Base-by-base conservation (phyloP, 2,888 invertebrate genomes). In the Microchrysa polita region DNA sequence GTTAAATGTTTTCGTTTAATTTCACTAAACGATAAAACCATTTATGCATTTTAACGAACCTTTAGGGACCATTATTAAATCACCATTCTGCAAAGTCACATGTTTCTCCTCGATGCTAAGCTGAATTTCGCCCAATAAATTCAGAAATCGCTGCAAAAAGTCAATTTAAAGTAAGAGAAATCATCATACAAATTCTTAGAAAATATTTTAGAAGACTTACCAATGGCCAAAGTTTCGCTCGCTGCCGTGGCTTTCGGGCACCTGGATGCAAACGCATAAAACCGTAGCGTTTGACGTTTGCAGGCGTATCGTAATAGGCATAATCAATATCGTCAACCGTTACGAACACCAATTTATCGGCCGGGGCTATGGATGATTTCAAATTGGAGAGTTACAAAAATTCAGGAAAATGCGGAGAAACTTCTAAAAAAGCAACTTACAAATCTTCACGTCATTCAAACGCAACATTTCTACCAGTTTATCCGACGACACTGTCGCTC, bases 191-290 rank as follows among this genome's bases (percentile, higher is more conserved):
- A 23, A 14, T 27, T 5, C 27, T 7, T 34, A 7, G 4, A 34
- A n/a, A 27, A 1, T 42, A 52, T n/a, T 18, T 5, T n/a, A n/a
- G n/a, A n/a, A n/a, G n/a, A 60, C 60, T 74, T 67, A 73, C 73
- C 73, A 74, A 52, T 18, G 27, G 53, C 40, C 27, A 61, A 1
- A 1, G 10, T 67, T 74, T 73, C 12, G 73, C 63, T 61, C n/a
- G 67, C 1, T 53, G 23, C 5, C 14, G 53, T 22, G 20, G 22
- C 34, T 74, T 74, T 23, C 1, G 1, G 18, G 59, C 61, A 1
- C 34, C 7, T 2, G 74, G 74, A 4, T 72, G 60, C 42, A 74
- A 73, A 73, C 67, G 42, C 42, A 74, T 67, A 52, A 59, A 74
- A 1, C 74, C 74, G 23, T 72, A 74, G 27, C 55, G 53, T 10